Conservation (phyloP, 2,113 vertebrate species). For the Hippolais icterina region DNA sequence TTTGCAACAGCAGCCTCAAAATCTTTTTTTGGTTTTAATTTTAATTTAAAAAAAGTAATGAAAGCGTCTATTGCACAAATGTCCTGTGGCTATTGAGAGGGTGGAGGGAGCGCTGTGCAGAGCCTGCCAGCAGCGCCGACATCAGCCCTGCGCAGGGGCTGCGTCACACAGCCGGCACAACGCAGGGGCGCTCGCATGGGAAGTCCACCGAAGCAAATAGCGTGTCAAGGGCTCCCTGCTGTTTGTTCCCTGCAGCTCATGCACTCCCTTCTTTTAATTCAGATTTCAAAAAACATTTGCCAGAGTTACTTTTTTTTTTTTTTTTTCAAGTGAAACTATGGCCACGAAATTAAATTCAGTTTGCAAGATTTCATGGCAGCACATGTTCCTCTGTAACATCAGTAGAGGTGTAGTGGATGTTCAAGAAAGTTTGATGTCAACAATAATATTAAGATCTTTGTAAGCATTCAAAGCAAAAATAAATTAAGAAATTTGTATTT, state of each 20-base stretch:
- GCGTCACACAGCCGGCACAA: not conserved
- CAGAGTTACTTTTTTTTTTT: not conserved
- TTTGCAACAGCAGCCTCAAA: not conserved
- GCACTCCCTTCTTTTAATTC: not conserved
- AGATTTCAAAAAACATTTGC: not conserved
- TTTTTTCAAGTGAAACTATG: not conserved
- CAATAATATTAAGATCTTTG: not conserved
- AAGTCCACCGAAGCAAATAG: not conserved
- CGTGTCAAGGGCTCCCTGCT: not conserved
- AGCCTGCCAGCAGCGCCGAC: not conserved
- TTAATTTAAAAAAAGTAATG: not conserved
- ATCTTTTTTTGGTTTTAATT: not conserved
- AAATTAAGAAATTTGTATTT: not conserved
- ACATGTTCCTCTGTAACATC: rapidly evolving
- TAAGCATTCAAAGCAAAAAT: not conserved
- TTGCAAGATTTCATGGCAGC: not conserved
- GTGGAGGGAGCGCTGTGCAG: not conserved
- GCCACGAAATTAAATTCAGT: not conserved
- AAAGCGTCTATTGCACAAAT: not conserved
- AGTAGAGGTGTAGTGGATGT: not conserved
- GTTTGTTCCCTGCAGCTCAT: not conserved
- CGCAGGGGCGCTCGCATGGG: rapidly evolving
- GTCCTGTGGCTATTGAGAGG: not conserved
- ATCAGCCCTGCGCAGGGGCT: not conserved
- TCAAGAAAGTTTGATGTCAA: not conserved